A percentile compares a stretch with the other conserved stretches of the same genome.
Conservation (phyloP, 2,113 vertebrate genomes). For the Bubalus kerabau region DNA sequence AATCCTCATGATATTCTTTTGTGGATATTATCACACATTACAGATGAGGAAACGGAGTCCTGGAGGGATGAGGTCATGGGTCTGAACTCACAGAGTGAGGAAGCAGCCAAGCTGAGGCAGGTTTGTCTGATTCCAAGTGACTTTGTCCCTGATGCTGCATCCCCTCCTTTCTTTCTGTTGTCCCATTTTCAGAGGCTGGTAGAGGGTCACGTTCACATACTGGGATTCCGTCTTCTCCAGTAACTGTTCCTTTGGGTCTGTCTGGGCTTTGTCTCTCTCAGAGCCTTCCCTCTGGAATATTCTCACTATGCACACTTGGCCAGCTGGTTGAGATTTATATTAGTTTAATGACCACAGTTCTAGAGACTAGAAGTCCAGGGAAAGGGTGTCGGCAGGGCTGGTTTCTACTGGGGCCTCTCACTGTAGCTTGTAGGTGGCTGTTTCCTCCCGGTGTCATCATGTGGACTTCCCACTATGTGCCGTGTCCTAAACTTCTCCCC, state of each 20-base stretch:
- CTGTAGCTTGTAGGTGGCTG: neutral
- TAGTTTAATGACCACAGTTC: neutral
- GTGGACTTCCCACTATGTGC: neutral
- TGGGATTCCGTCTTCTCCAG: neutral
- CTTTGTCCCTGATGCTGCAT: no score
- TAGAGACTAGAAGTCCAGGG: neutral
- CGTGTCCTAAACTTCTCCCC: neutral
- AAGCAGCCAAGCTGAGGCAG: neutral
- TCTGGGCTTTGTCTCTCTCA: neutral
- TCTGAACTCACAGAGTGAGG: neutral
- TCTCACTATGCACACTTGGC: neutral
- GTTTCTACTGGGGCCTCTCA: neutral
- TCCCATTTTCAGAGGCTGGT: neutral
- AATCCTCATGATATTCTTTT: neutral
- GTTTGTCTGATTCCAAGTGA: neutral
- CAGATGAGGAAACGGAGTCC: neutral
- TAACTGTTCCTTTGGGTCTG: neutral
- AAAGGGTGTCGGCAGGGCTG: neutral
- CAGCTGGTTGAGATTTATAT: neutral
- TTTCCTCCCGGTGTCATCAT: neutral
- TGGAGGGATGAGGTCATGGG: neutral
- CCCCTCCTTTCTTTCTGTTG: neutral
- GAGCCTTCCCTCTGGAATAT: neutral
- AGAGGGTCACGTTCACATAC: fast-evolving
- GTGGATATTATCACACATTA: fast-evolving